phyloP scores from a whole-genome alignment of 2,797 vertebrate genomes.

The Helicolenus hilgendorfi region DNA sequence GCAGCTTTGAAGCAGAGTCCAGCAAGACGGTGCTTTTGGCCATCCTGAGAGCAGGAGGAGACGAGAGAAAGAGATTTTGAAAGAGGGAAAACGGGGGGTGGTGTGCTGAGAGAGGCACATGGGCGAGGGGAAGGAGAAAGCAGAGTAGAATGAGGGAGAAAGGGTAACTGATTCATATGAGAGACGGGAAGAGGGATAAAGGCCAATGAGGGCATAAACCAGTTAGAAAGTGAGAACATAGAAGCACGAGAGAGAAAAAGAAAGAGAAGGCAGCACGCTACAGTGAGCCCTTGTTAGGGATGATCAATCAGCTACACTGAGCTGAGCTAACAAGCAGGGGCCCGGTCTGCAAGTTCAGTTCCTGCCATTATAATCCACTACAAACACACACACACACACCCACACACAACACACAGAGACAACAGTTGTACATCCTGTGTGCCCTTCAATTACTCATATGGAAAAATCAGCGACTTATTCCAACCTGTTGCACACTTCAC shows the following conservation, averaged over 20 bases:
- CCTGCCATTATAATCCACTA: conserved; percentile 67
- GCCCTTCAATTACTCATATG: conserved; percentile 58
- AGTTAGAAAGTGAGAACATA: conserved; percentile 66
- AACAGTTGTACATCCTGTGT: conserved; percentile 18
- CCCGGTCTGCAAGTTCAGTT: conserved; percentile 67
- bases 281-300: conserved; percentile 76
- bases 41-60: conserved; percentile 52
- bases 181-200: not conserved
- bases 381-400: conserved; percentile 43
- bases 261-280: conserved; percentile 61
- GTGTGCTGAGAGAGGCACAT: conserved; percentile 3
- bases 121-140: not conserved
- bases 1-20: conserved; percentile 78
- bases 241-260: conserved; percentile 34
- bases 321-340: conserved; percentile 79
- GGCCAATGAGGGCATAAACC: conserved; percentile 34
- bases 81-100: conserved; percentile 17
- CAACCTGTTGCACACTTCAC: conserved; percentile 52
- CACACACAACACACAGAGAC: conserved; percentile 12
- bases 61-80: conserved; percentile 10
- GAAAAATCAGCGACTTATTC: conserved; percentile 65
- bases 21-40: conserved; percentile 60
- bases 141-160: conserved; percentile 9
- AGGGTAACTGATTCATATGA: conserved; percentile 14
- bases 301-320: conserved; percentile 81